phyloP scores from a whole-genome alignment of 2,888 invertebrate genomes.

The Chrysolina oricalcia region DNA sequence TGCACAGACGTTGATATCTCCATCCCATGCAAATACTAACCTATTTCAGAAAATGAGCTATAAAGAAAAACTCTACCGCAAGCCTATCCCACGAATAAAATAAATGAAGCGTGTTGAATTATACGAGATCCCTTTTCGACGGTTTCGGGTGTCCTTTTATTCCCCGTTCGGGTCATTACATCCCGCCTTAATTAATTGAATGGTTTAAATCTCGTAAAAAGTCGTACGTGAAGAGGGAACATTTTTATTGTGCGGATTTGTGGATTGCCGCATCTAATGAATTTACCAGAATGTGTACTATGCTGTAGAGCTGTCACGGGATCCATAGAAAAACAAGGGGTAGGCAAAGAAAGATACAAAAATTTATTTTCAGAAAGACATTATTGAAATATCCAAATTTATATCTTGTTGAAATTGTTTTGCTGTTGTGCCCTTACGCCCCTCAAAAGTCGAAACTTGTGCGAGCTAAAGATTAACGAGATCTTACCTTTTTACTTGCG shows the following conservation, averaged over 20 bases:
- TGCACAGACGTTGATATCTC: neutral
- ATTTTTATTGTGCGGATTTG: neutral
- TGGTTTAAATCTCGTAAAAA: neutral
- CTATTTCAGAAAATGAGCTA: neutral
- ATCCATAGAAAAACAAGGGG: too few species aligned
- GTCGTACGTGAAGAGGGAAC: neutral
- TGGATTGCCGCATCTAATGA: neutral
- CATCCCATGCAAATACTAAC: neutral
- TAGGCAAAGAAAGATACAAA: too few species aligned
- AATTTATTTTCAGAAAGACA: too few species aligned
- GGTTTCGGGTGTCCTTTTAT: constrained; percentile 2
- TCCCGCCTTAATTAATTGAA: neutral
- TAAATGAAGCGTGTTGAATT: neutral
- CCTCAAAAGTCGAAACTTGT: too few species aligned
- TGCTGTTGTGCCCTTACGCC: too few species aligned
- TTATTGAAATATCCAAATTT: too few species aligned
- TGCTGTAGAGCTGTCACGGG: too few species aligned
- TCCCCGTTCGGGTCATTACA: neutral
- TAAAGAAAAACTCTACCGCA: too few species aligned
- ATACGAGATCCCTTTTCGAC: neutral
- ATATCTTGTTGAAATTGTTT: too few species aligned
- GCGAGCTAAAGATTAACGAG: too few species aligned
- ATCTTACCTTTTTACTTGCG: too few species aligned
- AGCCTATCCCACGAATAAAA: neutral
- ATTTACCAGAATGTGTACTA: neutral